These are phyloP conservation scores for Herpailurus yagouaroundi DNA, from an alignment of 2,113 vertebrate genomes.

Conservation along the genomic window DNA sequence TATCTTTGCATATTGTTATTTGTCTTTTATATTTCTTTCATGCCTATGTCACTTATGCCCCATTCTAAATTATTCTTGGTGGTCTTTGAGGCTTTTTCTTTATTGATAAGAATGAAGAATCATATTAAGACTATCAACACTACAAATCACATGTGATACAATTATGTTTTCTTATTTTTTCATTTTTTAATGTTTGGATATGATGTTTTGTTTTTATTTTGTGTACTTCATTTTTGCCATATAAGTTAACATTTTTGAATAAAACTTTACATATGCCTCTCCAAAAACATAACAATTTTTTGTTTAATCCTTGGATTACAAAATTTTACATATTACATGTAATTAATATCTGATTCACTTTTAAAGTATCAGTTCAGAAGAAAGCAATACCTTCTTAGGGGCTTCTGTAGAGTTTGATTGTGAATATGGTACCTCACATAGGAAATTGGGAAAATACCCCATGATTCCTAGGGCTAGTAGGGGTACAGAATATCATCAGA, in stretches of 20 bases:
- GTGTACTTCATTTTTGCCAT: neutral
- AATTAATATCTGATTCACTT: conserved; percentile 19
- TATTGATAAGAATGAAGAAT: neutral
- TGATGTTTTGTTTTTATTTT: conserved; percentile 4
- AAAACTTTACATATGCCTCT: neutral
- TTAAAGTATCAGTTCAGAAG: neutral
- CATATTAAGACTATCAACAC: conserved; percentile 40
- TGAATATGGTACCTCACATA: neutral
- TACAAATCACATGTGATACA: neutral
- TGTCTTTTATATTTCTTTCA: conserved; percentile 44
- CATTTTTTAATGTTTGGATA: neutral
- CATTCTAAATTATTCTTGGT: neutral
- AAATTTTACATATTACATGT: neutral
- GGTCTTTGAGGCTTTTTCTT: neutral
- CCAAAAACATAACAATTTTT: neutral
- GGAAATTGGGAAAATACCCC: neutral
- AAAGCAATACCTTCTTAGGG: neutral
- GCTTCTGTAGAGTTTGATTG: neutral
- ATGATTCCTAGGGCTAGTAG: neutral
- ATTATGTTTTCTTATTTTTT: neutral
- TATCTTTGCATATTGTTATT: conserved; percentile 2
- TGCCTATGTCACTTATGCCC: neutral
- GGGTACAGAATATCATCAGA: neutral
- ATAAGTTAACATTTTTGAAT: conserved; percentile 11
- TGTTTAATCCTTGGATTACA: neutral